These are phyloP conservation scores for Acrossocheilus wenchowensis DNA, from an alignment of 2,797 vertebrate genomes.

Conservation along the genomic window DNA sequence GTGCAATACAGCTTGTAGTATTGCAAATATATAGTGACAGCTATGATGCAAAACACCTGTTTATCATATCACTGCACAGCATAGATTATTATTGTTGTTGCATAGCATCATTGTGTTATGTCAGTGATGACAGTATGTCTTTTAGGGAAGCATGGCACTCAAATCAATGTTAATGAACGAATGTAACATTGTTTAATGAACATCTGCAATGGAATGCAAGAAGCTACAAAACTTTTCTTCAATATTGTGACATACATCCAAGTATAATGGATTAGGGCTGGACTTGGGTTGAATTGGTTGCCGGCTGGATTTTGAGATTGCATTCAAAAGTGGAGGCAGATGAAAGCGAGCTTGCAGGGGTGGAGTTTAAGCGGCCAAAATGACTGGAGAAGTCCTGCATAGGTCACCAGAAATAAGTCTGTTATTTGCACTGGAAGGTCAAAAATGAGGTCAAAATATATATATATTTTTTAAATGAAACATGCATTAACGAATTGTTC, in stretches of 20 bases:
- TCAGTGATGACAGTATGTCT: not conserved
- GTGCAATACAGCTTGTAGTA: not conserved
- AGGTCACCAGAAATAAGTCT: not conserved
- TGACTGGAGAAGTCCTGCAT: not conserved
- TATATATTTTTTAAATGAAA: not conserved
- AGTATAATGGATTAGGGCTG: not conserved
- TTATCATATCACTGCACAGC: conserved; percentile 9
- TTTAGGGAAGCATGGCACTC: not conserved
- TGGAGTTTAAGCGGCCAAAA: not conserved
- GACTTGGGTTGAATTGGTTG: not conserved
- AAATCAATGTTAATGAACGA: not conserved
- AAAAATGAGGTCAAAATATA: not conserved
- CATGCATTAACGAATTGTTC: not conserved
- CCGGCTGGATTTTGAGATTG: not conserved
- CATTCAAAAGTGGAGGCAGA: not conserved
- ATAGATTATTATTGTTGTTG: not conserved
- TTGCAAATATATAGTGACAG: conserved; percentile 11
- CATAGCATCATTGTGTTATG: conserved; percentile 11
- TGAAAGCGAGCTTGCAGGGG: not conserved
- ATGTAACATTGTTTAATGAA: not conserved
- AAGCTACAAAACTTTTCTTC: not conserved
- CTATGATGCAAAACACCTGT: conserved; percentile 19
- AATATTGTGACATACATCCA: not conserved
- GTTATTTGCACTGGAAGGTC: not conserved
- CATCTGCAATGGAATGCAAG: not conserved